Evolutionary conservation across 1,140 invertebrate genomes (phyloP).

Genomic region (Diorhabda carinulata): DNA sequence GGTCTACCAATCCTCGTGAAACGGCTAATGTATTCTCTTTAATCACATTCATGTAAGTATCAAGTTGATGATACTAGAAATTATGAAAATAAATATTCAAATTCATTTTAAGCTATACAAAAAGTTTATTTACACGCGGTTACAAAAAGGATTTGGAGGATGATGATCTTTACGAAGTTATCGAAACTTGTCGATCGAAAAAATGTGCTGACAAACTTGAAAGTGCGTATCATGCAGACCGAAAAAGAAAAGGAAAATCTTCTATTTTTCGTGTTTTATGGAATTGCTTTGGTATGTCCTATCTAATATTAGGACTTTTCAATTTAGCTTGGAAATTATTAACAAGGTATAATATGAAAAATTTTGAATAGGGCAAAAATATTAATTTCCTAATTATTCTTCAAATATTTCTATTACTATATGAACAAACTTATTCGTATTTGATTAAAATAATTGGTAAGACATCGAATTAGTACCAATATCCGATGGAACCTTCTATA

Average conservation of each 20-base stretch:
- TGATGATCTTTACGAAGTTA: constrained; percentile 36
- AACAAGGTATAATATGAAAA: constrained; percentile 5
- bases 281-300: constrained; percentile 12
- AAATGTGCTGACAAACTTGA: constrained; percentile 29
- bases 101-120: constrained; percentile 28
- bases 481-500: too few relatives aligned
- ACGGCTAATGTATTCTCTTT: background rate
- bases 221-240: constrained; percentile 21
- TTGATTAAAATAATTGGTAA: background rate
- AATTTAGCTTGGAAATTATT: constrained; percentile 10
- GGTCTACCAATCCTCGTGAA: background rate
- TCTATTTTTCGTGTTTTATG: constrained; percentile 11
- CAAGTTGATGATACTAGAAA: background rate
- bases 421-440: background rate
- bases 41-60: background rate
- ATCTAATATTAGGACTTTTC: constrained; percentile 13
- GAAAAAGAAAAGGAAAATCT: constrained; percentile 10
- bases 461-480: too few relatives aligned
- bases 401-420: background rate
- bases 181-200: constrained; percentile 28
- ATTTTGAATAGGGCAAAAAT: background rate
- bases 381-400: background rate
- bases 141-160: constrained; percentile 34
- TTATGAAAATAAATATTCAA: background rate
- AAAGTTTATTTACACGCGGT: constrained; percentile 30